phyloP scores from a whole-genome alignment of 2,113 vertebrate species.

The Leucosticte australis region DNA sequence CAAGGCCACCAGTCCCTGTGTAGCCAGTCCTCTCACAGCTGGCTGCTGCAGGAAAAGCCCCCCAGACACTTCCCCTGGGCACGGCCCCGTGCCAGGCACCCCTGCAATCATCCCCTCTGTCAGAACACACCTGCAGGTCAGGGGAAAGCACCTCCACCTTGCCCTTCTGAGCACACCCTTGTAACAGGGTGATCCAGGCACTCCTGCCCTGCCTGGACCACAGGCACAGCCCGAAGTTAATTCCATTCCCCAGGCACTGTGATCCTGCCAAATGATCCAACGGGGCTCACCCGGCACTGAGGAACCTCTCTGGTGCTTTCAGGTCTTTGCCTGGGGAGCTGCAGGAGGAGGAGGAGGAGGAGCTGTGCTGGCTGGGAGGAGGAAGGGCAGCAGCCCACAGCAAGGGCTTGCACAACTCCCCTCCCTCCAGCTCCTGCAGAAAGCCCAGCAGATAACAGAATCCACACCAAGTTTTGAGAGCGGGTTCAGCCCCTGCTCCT shows the following conservation, averaged over 20 bases:
- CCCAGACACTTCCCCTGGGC: neutral
- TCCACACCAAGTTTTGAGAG: neutral
- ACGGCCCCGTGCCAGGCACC: neutral
- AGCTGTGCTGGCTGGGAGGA: neutral
- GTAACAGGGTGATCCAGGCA: fast-evolving
- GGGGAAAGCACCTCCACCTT: neutral
- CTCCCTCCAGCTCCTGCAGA: neutral
- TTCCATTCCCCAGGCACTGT: neutral
- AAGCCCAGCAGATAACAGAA: neutral
- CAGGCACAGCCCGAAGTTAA: neutral
- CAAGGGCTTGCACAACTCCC: neutral
- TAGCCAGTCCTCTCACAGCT: neutral
- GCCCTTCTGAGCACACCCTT: fast-evolving
- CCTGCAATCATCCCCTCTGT: neutral
- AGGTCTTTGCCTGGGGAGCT: neutral
- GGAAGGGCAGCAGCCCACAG: neutral
- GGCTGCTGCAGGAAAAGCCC: neutral
- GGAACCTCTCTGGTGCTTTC: neutral
- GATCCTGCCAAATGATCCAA: fast-evolving
- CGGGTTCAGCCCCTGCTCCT: neutral
- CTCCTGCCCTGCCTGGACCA: neutral
- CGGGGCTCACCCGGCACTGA: neutral
- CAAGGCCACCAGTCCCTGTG: neutral
- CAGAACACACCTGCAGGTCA: fast-evolving
- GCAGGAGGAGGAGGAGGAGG: neutral